Evolutionary conservation across 2,797 vertebrate species (phyloP).

Genomic region (Decapterus maruadsi): DNA sequence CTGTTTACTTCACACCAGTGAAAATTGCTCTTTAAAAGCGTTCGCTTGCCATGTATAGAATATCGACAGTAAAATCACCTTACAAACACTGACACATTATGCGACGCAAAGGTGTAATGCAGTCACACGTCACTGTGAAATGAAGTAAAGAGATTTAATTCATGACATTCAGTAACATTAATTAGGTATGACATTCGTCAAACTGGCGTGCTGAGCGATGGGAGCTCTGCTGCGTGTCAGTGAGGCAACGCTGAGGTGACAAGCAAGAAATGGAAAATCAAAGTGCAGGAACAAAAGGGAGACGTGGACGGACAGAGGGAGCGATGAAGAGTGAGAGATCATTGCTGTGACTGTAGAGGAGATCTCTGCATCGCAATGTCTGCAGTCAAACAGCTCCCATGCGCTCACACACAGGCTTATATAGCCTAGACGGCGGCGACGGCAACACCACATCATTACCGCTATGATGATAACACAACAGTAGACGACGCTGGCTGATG

Average conservation of each 20-base stretch:
- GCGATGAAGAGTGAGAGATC: slow-evolving; percentile 5
- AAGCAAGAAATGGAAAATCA: slow-evolving; percentile 14
- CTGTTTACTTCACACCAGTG: not conserved
- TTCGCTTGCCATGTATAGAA: not conserved
- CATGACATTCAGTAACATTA: slow-evolving; percentile 26
- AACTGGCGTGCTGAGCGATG: slow-evolving; percentile 2
- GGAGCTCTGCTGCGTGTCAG: slow-evolving; percentile 3
- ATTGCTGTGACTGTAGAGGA: slow-evolving; percentile 21
- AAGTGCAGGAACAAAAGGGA: not conserved
- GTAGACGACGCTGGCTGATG: slow-evolving; percentile 25
- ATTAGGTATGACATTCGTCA: slow-evolving; percentile 20
- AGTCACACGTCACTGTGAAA: slow-evolving; percentile 21
- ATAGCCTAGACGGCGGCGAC: slow-evolving; percentile 9
- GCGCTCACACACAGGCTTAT: not conserved
- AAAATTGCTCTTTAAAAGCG: slow-evolving; percentile 1
- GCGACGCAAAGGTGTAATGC: not conserved
- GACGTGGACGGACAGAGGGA: not conserved
- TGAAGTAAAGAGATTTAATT: slow-evolving; percentile 31
- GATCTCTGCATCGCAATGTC: slow-evolving; percentile 17
- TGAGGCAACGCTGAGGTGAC: slow-evolving; percentile 12
- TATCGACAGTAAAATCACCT: not conserved
- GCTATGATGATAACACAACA: slow-evolving; percentile 30
- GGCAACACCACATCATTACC: slow-evolving; percentile 25
- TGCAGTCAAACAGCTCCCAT: slow-evolving; percentile 6
- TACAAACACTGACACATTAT: not conserved